These are phyloP conservation scores for Salmo trutta DNA, from an alignment of 2,797 vertebrate species.

Conservation along the genomic window DNA sequence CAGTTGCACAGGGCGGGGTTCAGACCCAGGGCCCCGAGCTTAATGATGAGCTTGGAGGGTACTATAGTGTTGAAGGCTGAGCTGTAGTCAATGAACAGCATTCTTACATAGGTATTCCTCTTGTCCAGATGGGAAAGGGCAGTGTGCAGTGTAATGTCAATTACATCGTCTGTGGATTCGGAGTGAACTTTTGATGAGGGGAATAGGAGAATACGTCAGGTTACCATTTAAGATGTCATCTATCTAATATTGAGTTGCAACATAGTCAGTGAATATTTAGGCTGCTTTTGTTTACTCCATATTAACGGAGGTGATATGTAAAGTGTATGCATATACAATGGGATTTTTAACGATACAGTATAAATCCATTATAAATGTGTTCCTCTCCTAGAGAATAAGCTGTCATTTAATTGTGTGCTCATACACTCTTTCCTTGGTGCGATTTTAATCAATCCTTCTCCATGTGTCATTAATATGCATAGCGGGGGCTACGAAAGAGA, in stretches of 20 bases:
- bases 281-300: not conserved
- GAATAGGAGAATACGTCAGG: no score
- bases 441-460: conserved; percentile 19
- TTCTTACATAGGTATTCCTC: no score
- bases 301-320: not conserved
- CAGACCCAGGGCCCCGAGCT: no score
- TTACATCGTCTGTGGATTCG: no score
- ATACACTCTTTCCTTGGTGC: not conserved
- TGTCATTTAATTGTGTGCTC: conserved; percentile 4
- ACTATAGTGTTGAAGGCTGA: no score
- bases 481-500: not conserved
- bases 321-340: not conserved
- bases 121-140: no score
- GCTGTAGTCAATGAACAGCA: no score
- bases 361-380: conserved; percentile 2
- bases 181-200: no score
- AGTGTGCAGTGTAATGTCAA: no score
- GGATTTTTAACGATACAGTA: not conserved
- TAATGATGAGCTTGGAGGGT: no score
- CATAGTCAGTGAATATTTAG: not conserved
- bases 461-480: conserved; percentile 21
- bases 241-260: not conserved
- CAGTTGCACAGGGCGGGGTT: no score
- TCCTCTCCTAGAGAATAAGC: not conserved
- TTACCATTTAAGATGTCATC: not conserved